Conservation (phyloP, 2,888 invertebrate species). For the Microchrysa polita region DNA sequence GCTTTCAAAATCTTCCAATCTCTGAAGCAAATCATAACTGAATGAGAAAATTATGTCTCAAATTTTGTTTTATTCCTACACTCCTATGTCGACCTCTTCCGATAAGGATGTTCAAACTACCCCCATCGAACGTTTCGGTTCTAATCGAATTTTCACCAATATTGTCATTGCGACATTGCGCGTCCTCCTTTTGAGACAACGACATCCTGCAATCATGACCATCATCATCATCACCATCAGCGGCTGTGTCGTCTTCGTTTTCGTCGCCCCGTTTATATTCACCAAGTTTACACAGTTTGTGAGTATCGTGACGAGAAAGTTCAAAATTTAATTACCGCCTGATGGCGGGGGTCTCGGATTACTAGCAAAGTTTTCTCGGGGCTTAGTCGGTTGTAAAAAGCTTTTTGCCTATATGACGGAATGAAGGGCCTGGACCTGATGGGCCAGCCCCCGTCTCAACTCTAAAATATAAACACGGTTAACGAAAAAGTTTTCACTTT, state of each 20-base stretch:
- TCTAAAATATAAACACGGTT: conserved; percentile 39
- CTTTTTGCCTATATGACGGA: conserved; percentile 31
- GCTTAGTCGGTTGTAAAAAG: conserved; percentile 45
- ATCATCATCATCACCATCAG: no score
- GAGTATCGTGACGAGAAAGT: conserved; percentile 43
- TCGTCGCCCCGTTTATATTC: conserved; percentile 25
- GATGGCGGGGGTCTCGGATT: conserved; percentile 44
- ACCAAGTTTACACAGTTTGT: conserved; percentile 32
- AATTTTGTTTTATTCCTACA: no score
- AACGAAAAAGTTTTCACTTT: conserved; percentile 40
- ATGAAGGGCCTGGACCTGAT: background rate
- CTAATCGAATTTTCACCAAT: background rate
- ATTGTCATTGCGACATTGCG: conserved; percentile 3
- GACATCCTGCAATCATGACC: conserved; percentile 32
- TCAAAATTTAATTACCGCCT: conserved; percentile 46
- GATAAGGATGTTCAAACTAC: no score
- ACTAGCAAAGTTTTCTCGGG: conserved; percentile 45
- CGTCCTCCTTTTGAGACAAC: conserved; percentile 5
- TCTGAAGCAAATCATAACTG: no score
- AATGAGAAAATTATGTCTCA: no score
- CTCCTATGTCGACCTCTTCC: no score
- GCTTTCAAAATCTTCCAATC: no score
- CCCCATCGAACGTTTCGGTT: no score
- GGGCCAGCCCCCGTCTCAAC: no score
- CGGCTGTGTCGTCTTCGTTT: no score